phyloP scores from a whole-genome alignment of 2,888 invertebrate species.

The Colletes collaris region DNA sequence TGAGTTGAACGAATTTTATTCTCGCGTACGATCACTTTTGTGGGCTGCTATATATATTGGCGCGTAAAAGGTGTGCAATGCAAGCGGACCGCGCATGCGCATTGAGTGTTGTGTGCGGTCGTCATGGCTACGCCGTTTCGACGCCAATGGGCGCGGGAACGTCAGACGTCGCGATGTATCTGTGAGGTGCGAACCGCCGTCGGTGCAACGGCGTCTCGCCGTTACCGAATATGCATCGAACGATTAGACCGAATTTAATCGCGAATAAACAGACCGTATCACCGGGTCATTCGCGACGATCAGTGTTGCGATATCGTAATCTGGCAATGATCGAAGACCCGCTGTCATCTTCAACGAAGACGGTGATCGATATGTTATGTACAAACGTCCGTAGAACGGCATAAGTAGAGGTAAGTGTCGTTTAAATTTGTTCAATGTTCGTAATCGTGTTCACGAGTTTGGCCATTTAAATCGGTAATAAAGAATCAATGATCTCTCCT shows the following conservation, averaged over 20 bases:
- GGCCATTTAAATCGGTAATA: background rate
- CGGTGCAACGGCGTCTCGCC: conserved; percentile 61
- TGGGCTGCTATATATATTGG: background rate
- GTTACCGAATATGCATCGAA: conserved; percentile 42
- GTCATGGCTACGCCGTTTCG: conserved; percentile 48
- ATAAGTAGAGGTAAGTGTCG: conserved; percentile 46
- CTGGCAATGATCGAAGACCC: conserved; percentile 16
- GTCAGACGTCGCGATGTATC: conserved; percentile 75
- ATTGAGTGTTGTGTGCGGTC: conserved; percentile 52
- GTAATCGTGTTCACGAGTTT: background rate
- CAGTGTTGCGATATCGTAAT: background rate
- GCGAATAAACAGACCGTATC: background rate
- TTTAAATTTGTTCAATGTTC: background rate
- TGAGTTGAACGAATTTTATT: no score
- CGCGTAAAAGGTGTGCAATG: conserved; percentile 12
- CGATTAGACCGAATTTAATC: background rate
- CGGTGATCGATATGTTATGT: conserved; percentile 43
- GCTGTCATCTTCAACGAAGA: background rate
- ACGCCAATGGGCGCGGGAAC: conserved; percentile 71
- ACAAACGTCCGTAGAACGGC: conserved; percentile 18
- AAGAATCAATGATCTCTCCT: background rate
- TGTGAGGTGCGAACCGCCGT: conserved; percentile 70
- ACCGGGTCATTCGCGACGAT: background rate
- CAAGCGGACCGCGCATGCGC: conserved; percentile 39
- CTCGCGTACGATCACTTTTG: background rate